Conservation (phyloP, 1,140 invertebrate genomes). For the Drosophila eugracilis region DNA sequence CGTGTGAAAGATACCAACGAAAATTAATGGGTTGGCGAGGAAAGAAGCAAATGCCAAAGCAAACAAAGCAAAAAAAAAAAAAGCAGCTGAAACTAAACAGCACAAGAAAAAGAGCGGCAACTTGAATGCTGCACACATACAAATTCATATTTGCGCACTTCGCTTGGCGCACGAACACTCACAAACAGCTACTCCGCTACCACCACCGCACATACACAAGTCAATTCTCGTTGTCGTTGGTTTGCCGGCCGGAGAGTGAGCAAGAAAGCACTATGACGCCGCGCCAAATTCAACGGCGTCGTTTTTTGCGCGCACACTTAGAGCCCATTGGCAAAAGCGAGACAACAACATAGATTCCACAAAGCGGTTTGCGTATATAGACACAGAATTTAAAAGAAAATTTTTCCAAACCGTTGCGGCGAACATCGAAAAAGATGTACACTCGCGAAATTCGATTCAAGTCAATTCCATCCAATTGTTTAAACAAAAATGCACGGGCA, state of each 20-base stretch:
- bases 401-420: slow-evolving; percentile 65
- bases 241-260: slow-evolving; percentile 79
- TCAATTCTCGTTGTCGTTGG: slow-evolving; percentile 50
- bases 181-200: slow-evolving; percentile 27
- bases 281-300: slow-evolving; percentile 81
- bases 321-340: slow-evolving; percentile 38
- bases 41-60: slow-evolving; percentile 41
- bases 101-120: slow-evolving; percentile 74
- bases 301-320: slow-evolving; percentile 75
- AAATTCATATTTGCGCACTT: slow-evolving; percentile 63
- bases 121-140: slow-evolving; percentile 59
- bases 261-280: slow-evolving; percentile 73
- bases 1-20: slow-evolving; percentile 41
- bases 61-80: slow-evolving; percentile 42
- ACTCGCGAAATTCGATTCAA: slow-evolving; percentile 51
- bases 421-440: slow-evolving; percentile 54
- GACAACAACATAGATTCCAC: slow-evolving; percentile 55
- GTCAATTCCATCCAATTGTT: slow-evolving; percentile 44
- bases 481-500: slow-evolving; percentile 55
- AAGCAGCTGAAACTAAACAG: slow-evolving; percentile 66
- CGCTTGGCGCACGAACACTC: slow-evolving; percentile 53
- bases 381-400: slow-evolving; percentile 75
- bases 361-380: slow-evolving; percentile 75
- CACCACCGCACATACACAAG: slow-evolving; percentile 58
- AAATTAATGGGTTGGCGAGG: slow-evolving; percentile 43